Evolutionary conservation across 2,797 vertebrate species (phyloP), one percentile per base, ranked within the genome.

Genomic region (Perodicticus potto): DNA sequence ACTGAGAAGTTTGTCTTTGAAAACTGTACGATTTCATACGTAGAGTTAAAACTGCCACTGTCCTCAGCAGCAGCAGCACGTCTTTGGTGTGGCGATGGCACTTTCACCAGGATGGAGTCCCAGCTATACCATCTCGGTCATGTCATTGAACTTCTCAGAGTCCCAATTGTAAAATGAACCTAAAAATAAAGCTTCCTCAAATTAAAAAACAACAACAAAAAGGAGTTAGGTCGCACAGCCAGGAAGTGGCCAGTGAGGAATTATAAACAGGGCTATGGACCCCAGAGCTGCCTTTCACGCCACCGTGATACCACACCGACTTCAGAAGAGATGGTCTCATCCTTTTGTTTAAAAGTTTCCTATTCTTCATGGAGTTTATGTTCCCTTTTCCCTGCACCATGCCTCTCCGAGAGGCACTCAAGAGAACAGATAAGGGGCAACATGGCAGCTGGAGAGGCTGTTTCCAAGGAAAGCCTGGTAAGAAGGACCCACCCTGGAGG

Each of bases 231-330:
- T 43, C 7, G 29, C 13, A 32, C 2, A 11, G 8, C n/a, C 59
- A 37, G 34, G 13, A 61, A 20, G 37, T 27, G 5, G 27, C 16
- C 57, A 16, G 1, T 0, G 10, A 19, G 7, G 27, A 61, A 86
- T 20, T 6, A 8, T 2, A 91, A 76, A 72, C 8, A 6, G 23
- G 25, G 25, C 43, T 4, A 4, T 69, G 69, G 27, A 65, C 49
- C 19, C 0, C 16, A 14, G 72, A 45, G 8, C 25, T 32, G 27
- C n/a, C 43, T 9, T 16, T 80, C n/a, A 17, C 0, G 0, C 6
- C 22, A 11, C 12, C 19, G 2, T 0, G 1, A 13, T 10, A 37
- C 6, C 8, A 0, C 32, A 0, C 32, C 16, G 1, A 45, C 22
- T 49, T 27, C 19, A 16, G 0, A 8, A 65, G 19, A 84, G 19